Conservation (phyloP, 2,797 vertebrate genomes). For the Hafferia zeledoni region DNA sequence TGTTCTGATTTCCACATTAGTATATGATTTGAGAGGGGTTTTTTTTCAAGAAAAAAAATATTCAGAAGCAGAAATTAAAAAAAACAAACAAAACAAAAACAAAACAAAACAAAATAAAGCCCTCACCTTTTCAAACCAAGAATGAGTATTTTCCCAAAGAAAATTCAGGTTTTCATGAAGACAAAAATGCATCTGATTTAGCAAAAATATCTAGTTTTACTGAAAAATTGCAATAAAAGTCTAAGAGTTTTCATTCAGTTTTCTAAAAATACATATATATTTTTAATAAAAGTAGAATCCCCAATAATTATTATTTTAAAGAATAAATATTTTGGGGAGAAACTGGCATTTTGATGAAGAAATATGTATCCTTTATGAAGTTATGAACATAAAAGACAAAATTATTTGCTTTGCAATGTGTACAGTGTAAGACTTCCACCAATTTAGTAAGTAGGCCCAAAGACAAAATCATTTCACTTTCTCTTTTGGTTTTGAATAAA, state of each 20-base stretch:
- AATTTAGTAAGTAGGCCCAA: not conserved
- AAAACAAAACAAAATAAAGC: rapidly evolving
- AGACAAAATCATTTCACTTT: not conserved
- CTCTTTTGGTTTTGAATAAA: not conserved
- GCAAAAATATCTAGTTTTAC: not conserved
- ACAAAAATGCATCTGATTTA: not conserved
- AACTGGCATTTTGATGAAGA: not conserved
- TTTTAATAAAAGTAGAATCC: not conserved
- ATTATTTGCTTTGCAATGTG: not conserved
- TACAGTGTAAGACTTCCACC: not conserved
- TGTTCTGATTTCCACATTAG: not conserved
- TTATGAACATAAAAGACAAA: not conserved
- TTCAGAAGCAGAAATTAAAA: not conserved
- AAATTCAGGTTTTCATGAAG: not conserved
- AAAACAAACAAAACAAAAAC: no score
- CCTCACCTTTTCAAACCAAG: not conserved
- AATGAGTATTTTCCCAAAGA: not conserved
- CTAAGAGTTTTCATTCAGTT: not conserved
- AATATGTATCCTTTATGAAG: not conserved
- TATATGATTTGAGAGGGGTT: not conserved
- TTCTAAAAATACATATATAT: not conserved
- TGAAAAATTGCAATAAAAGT: not conserved
- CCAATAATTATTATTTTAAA: not conserved
- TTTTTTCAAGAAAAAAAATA: not conserved
- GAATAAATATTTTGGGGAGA: not conserved